Evolutionary conservation across 1,140 invertebrate species (phyloP), one percentile per base, ranked within the genome.

Genomic region (Proctacanthus coquilletti): DNA sequence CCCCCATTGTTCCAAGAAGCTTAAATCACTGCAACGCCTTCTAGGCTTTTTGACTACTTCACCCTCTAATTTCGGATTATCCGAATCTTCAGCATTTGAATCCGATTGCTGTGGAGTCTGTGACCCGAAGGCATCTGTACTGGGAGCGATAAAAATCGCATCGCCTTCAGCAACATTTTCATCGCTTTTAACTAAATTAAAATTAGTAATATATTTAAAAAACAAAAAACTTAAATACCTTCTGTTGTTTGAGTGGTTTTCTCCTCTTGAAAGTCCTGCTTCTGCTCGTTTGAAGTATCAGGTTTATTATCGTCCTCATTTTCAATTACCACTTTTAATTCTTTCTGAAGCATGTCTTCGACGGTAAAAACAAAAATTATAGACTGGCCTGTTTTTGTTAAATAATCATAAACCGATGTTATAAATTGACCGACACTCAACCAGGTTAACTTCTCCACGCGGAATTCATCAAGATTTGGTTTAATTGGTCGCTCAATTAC

Each of bases 1-100:
- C 17, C 75, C 74, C 71, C 77, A 77, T 44, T 75, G 72, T 43
- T 81, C 71, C 8, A 80, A 54, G 40, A 77, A 70, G 19, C 68
- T 74, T 2, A 80, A 51, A 11, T 74, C 72, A 53, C 75, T 80
- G 8, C 71, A 64, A 57, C 76, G 66, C 20, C 77, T 62, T 42
- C 76, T 66, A 13, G 68, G 71, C 21, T 69, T 67, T 49, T 71
- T 74, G 41, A 68, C 70, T 17, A 34, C 21, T 21, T 42, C 41
- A 18, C 4, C 15, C 15, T 34, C 25, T 39, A 13, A 21, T 29
- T 41, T 37, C 21, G 25, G 19, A 23, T 39, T 40, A 36, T 40
- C 30, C 3, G 41, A 25, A 30, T 42, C 34, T 14, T 43, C 42
- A 34, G 31, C 32, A 34, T 34, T 34, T 17, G 32, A 34, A 34